Evolutionary conservation across 1,140 invertebrate species (phyloP).

Genomic region (Marisa cornuarietis): DNA sequence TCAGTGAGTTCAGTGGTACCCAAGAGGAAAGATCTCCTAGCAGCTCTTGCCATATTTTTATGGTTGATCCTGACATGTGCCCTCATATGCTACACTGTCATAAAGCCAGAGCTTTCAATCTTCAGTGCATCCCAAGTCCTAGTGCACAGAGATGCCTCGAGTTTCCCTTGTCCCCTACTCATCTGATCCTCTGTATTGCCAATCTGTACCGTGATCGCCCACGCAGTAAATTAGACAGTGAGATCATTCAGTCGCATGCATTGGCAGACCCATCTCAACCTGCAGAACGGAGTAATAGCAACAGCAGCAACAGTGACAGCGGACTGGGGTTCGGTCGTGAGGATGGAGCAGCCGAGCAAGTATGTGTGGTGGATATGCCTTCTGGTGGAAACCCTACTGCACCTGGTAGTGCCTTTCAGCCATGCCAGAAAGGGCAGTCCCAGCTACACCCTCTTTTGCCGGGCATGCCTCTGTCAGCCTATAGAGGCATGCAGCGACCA

Average conservation of each 20-base stretch:
- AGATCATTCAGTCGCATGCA: constrained; percentile 57
- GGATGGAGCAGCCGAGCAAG: constrained; percentile 71
- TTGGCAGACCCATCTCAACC: constrained; percentile 67
- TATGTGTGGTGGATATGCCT: constrained; percentile 81
- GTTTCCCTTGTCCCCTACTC: constrained; percentile 88
- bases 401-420: not conserved
- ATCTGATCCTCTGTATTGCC: constrained; percentile 74
- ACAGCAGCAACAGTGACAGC: constrained; percentile 92
- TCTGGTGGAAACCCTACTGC: not conserved
- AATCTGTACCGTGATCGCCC: constrained; percentile 57
- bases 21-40: constrained; percentile 69
- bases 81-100: constrained; percentile 77
- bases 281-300: constrained; percentile 69
- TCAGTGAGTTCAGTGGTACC: constrained; percentile 47
- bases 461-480: constrained; percentile 32
- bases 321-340: constrained; percentile 88
- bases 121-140: constrained; percentile 75
- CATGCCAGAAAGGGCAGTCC: not conserved
- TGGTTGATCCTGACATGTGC: constrained; percentile 84
- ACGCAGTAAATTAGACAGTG: constrained; percentile 64
- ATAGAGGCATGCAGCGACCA: constrained; percentile 23
- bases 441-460: constrained; percentile 32
- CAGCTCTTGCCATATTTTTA: constrained; percentile 95
- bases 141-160: constrained; percentile 80
- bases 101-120: constrained; percentile 81